Evolutionary conservation across 2,888 invertebrate species (phyloP).

Genomic region (Cordilura impudica): DNA sequence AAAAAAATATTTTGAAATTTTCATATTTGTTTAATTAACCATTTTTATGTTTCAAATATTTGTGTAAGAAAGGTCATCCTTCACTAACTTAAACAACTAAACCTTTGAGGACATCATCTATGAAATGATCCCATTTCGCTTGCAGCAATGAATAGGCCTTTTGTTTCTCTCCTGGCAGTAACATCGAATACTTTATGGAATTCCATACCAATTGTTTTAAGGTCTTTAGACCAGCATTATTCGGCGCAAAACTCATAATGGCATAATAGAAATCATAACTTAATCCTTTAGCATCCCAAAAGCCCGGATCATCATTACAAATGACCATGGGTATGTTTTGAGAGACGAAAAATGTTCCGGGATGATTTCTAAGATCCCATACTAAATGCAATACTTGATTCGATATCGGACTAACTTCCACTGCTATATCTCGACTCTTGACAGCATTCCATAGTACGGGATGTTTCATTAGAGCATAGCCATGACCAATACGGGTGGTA

Average conservation of each 20-base stretch:
- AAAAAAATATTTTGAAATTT: too few species aligned
- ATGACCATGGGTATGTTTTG: conserved; percentile 82
- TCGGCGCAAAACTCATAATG: conserved; percentile 82
- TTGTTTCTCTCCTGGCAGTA: conserved; percentile 67
- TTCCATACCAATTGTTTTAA: conserved; percentile 83
- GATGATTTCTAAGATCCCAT: conserved; percentile 83
- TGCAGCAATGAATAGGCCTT: conserved; percentile 68
- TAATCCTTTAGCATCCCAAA: conserved; percentile 81
- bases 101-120: conserved; percentile 69
- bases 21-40: too few species aligned
- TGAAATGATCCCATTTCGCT: conserved; percentile 71
- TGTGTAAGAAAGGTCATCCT: too few species aligned
- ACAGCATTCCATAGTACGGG: conserved; percentile 75
- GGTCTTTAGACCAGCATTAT: conserved; percentile 80
- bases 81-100: conserved; percentile 64
- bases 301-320: conserved; percentile 83
- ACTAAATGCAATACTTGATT: conserved; percentile 80
- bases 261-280: conserved; percentile 84
- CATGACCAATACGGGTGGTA: conserved; percentile 77
- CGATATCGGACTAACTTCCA: conserved; percentile 77
- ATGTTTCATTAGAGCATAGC: conserved; percentile 75
- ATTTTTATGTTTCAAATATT: too few species aligned
- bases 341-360: conserved; percentile 80
- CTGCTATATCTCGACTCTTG: conserved; percentile 73
- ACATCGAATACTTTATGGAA: conserved; percentile 79